These are phyloP conservation scores for Elephas maximus DNA, from an alignment of 2,113 vertebrate genomes.

Conservation along the genomic window DNA sequence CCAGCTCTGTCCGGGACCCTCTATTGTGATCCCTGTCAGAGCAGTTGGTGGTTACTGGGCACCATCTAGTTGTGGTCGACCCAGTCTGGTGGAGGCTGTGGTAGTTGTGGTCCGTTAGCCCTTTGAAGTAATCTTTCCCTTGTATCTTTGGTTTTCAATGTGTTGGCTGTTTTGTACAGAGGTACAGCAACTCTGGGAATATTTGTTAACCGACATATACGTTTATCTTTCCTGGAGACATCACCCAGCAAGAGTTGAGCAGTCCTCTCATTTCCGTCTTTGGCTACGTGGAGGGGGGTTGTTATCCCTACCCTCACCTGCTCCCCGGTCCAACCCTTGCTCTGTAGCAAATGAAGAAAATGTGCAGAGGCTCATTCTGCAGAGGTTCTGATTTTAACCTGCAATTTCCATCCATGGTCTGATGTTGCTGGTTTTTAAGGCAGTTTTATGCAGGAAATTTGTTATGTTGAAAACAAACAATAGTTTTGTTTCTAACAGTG, in stretches of 20 bases:
- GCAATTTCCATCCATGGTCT: background rate
- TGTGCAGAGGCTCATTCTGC: background rate
- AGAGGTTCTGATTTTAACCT: background rate
- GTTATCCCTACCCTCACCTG: rapidly evolving
- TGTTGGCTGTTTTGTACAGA: background rate
- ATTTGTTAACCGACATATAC: rapidly evolving
- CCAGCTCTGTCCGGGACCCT: too few relatives aligned
- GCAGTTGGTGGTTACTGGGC: too few relatives aligned
- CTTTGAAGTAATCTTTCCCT: too few relatives aligned
- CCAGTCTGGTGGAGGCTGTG: too few relatives aligned
- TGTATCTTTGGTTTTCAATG: too few relatives aligned
- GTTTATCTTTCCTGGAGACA: background rate
- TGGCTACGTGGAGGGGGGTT: rapidly evolving
- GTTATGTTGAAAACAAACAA: background rate
- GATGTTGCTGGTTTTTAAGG: background rate
- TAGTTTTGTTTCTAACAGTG: slow-evolving; percentile 1
- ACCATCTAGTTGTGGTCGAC: too few relatives aligned
- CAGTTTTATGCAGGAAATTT: background rate
- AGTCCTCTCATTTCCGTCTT: rapidly evolving
- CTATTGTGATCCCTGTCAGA: too few relatives aligned
- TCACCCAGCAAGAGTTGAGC: background rate
- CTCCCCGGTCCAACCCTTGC: background rate
- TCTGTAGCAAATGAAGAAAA: background rate
- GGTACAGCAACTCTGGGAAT: too few relatives aligned
- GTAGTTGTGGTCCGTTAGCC: too few relatives aligned